Percentiles rank a stretch among this genome's conserved stretches.
Conservation (phyloP, 1,140 invertebrate species). For the Holotrichia oblita region DNA sequence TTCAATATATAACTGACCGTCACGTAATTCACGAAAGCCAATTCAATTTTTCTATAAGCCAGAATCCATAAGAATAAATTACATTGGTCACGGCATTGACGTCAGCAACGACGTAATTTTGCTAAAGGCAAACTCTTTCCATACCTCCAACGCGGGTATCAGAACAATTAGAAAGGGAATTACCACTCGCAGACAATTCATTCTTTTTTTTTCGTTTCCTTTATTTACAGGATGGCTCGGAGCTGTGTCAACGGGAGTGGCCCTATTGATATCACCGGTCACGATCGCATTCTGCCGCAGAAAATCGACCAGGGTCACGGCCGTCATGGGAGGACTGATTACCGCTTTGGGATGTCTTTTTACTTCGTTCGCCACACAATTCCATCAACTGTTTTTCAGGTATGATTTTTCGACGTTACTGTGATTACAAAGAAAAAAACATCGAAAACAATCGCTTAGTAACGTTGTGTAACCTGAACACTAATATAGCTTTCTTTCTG, state of each 20-base stretch:
- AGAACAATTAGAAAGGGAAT: not conserved
- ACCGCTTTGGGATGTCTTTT: constrained; percentile 88
- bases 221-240: constrained; percentile 82
- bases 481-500: too few relatives aligned
- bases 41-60: not conserved
- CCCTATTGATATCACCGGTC: constrained; percentile 82
- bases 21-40: not conserved
- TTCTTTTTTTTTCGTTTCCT: not conserved
- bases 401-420: constrained; percentile 61
- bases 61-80: not conserved
- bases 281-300: constrained; percentile 86
- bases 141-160: not conserved
- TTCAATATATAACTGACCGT: not conserved
- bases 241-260: constrained; percentile 82
- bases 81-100: not conserved
- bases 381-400: constrained; percentile 90
- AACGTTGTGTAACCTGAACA: too few relatives aligned
- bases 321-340: constrained; percentile 86
- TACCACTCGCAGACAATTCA: not conserved
- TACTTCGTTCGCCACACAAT: constrained; percentile 87
- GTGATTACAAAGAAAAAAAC: too few relatives aligned
- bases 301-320: constrained; percentile 87
- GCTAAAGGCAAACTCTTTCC: not conserved
- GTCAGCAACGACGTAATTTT: not conserved
- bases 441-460: too few relatives aligned